Evolutionary conservation across 1,140 invertebrate species (phyloP).

Genomic region (Scaptomyza hsui): DNA sequence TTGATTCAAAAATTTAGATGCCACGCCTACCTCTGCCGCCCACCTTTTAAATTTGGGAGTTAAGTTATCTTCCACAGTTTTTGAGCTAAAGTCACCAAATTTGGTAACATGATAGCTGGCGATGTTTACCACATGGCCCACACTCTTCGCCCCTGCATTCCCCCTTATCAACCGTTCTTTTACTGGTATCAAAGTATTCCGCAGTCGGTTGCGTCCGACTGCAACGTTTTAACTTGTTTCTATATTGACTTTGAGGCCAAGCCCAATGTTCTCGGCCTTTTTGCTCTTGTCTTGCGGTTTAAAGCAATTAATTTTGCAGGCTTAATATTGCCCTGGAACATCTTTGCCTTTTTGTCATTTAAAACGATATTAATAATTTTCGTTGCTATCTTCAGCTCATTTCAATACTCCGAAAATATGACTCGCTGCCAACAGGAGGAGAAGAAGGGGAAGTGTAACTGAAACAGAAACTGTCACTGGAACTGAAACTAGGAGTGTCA

Average conservation of each 20-base stretch:
- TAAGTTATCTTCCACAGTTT: too few relatives aligned
- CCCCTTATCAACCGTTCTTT: too few relatives aligned
- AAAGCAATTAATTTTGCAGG: slow-evolving; percentile 72
- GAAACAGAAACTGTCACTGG: slow-evolving; percentile 10
- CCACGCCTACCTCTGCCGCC: too few relatives aligned
- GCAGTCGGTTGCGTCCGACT: too few relatives aligned
- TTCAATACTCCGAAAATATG: slow-evolving; percentile 32
- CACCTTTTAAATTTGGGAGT: too few relatives aligned
- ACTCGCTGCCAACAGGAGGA: background rate
- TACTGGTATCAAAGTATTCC: too few relatives aligned
- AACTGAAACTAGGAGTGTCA: slow-evolving; percentile 52
- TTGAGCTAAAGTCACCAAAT: too few relatives aligned
- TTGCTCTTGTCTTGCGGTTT: slow-evolving; percentile 35
- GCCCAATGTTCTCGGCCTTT: background rate
- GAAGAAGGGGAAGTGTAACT: slow-evolving; percentile 5
- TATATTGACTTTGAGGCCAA: background rate
- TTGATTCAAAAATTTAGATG: too few relatives aligned
- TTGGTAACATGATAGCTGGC: too few relatives aligned
- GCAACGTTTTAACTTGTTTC: too few relatives aligned
- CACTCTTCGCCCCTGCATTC: too few relatives aligned
- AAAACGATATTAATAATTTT: slow-evolving; percentile 76
- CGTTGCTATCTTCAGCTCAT: slow-evolving; percentile 48
- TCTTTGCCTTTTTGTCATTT: slow-evolving; percentile 67
- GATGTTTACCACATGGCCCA: too few relatives aligned
- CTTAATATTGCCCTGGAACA: slow-evolving; percentile 63